A percentile compares a stretch with the other conserved stretches of the same genome.
These are phyloP conservation scores for Scopus umbretta DNA, from an alignment of 2,113 vertebrate species.

Conservation along the genomic window DNA sequence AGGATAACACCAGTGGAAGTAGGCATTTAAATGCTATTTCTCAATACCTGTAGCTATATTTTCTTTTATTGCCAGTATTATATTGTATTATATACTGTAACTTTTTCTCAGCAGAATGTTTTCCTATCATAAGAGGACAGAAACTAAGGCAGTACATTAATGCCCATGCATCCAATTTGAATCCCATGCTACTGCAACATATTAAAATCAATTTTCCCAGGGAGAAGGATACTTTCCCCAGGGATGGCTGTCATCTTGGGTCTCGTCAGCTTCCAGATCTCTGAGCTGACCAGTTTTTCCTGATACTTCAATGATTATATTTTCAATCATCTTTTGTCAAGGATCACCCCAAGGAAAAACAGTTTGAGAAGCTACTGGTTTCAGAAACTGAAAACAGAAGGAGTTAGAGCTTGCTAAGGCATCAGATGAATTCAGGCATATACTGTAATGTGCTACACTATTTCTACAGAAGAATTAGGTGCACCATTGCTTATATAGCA, in stretches of 20 bases:
- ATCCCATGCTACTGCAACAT: neutral
- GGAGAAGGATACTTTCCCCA: neutral
- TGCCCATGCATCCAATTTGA: neutral
- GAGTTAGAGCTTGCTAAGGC: neutral
- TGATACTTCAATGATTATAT: neutral
- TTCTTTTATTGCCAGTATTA: neutral
- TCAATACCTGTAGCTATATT: neutral
- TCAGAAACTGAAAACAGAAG: neutral
- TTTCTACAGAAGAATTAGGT: neutral
- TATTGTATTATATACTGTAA: neutral
- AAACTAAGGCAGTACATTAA: neutral
- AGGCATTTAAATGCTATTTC: neutral
- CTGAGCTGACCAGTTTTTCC: neutral
- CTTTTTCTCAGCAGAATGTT: neutral
- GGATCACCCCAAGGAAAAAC: neutral
- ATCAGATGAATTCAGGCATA: neutral
- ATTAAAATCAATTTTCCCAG: neutral
- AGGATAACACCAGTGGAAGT: neutral
- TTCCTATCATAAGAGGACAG: neutral
- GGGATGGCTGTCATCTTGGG: neutral
- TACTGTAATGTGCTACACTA: neutral
- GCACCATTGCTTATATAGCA: neutral
- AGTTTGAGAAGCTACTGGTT: neutral
- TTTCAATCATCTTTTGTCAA: neutral
- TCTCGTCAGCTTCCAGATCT: neutral